A percentile compares a stretch with the other conserved stretches of the same genome.
Conservation (phyloP, 2,113 vertebrate genomes). For the Parus major region DNA sequence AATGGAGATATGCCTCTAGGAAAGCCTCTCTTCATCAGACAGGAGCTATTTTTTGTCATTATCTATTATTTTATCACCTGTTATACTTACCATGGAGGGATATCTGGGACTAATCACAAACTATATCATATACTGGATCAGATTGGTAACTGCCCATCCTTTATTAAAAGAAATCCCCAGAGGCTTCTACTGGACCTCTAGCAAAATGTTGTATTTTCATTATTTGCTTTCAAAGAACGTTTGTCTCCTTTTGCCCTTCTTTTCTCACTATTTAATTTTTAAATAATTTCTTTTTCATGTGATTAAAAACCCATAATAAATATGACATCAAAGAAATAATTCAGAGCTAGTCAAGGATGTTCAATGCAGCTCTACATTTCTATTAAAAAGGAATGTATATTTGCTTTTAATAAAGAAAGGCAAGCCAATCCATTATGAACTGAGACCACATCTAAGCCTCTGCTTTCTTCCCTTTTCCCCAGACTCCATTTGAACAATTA, state of each 20-base stretch:
- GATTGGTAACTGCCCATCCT: not conserved
- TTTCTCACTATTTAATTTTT: conserved; percentile 51
- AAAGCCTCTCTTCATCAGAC: not conserved
- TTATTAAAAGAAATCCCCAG: not conserved
- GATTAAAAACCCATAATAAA: conserved; percentile 53
- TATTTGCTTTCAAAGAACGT: conserved; percentile 36
- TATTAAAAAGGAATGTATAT: conserved; percentile 26
- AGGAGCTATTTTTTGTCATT: not conserved
- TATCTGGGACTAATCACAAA: not conserved
- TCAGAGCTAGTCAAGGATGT: conserved; percentile 41
- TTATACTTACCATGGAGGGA: not conserved
- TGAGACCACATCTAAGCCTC: conserved; percentile 15
- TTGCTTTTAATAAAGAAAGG: conserved; percentile 57
- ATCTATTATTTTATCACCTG: not conserved
- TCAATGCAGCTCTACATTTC: not conserved
- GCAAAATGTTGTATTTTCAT: conserved; percentile 9
- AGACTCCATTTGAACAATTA: conserved; percentile 48
- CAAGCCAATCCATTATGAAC: conserved; percentile 28
- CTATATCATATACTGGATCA: not conserved
- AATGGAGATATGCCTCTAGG: not conserved
- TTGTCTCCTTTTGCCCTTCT: conserved; percentile 3
- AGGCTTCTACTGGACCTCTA: not conserved
- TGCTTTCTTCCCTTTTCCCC: conserved; percentile 31
- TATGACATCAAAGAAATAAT: conserved; percentile 52
- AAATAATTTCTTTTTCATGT: conserved; percentile 43